These are phyloP conservation scores for Anarsia innoxiella DNA, from an alignment of 2,888 invertebrate genomes.

Conservation along the genomic window DNA sequence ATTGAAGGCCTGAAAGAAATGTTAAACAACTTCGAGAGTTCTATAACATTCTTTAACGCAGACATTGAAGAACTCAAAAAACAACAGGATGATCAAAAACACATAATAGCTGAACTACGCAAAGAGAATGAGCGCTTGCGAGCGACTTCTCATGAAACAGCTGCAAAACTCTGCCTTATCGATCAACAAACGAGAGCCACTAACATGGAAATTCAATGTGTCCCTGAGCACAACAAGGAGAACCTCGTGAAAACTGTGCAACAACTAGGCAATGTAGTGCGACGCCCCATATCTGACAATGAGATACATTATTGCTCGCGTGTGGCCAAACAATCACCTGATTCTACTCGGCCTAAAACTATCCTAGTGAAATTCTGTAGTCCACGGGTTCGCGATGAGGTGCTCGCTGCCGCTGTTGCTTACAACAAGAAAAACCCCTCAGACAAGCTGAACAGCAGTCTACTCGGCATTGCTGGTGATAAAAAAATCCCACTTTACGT, in stretches of 20 bases:
- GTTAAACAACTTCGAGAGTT: too few relatives aligned
- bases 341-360: conserved; percentile 15
- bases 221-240: conserved; percentile 21
- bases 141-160: conserved; percentile 2
- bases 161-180: conserved; percentile 13
- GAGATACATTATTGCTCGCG: conserved; percentile 18
- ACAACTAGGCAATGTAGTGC: conserved; percentile 16
- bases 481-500: neutral
- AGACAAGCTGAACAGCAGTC: neutral
- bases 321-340: conserved; percentile 16
- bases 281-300: conserved; percentile 13
- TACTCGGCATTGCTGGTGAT: neutral
- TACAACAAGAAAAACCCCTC: neutral
- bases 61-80: too few relatives aligned
- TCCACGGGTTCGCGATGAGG: conserved; percentile 7
- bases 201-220: conserved; percentile 22
- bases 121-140: conserved; percentile 14
- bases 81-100: neutral
- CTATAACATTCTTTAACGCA: too few relatives aligned
- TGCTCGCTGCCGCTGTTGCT: neutral
- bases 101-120: neutral
- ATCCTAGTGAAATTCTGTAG: conserved; percentile 19
- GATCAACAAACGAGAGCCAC: conserved; percentile 18
- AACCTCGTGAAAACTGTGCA: conserved; percentile 17
- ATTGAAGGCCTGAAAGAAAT: too few relatives aligned